Conservation (phyloP, 2,888 invertebrate genomes). For the Proisotoma minuta region DNA sequence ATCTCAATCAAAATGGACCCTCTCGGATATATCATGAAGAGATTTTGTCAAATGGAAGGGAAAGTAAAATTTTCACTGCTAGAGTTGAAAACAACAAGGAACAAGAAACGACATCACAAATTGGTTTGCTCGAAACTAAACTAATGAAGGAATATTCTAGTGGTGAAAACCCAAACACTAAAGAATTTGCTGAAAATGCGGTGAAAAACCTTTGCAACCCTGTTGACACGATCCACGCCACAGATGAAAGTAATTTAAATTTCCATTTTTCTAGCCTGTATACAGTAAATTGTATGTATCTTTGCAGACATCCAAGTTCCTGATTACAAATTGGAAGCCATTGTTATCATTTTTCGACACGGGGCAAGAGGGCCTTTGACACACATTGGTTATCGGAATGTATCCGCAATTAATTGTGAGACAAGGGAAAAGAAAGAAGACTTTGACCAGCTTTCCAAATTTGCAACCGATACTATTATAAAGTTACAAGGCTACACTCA, state of each 20-base stretch:
- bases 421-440: conserved; percentile 49
- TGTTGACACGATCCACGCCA: conserved; percentile 63
- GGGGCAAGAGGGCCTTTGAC: conserved; percentile 85
- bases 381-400: conserved; percentile 64
- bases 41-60: no score
- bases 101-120: conserved; percentile 1
- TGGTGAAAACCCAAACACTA: no score
- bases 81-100: not conserved
- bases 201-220: conserved; percentile 61
- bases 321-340: conserved; percentile 64
- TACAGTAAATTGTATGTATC: conserved; percentile 46
- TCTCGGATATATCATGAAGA: conserved; percentile 13
- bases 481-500: conserved; percentile 61
- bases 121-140: not conserved
- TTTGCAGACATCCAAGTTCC: conserved; percentile 55
- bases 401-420: conserved; percentile 69
- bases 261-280: no score
- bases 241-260: conserved; percentile 67
- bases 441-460: conserved; percentile 44
- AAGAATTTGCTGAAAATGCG: conserved; percentile 17
- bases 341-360: conserved; percentile 74
- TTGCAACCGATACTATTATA: conserved; percentile 38
- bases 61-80: no score
- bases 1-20: conserved; percentile 35
- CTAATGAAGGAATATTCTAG: no score